A percentile compares a stretch with the other conserved stretches of the same genome.
phyloP scores from a whole-genome alignment of 2,888 invertebrate genomes.

The Himalopsyche japonica region DNA sequence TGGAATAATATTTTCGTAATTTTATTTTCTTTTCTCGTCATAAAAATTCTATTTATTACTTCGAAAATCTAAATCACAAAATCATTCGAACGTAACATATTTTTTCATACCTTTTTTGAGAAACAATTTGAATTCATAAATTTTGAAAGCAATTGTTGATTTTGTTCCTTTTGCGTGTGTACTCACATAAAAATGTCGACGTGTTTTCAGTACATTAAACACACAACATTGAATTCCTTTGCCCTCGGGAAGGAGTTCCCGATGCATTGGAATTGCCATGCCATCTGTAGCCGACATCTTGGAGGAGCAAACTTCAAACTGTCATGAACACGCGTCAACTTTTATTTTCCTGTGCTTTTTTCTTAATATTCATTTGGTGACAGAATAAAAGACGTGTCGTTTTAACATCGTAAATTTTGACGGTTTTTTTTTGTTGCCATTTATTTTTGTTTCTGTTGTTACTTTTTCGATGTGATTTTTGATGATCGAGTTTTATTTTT shows the following conservation, averaged over 20 bases:
- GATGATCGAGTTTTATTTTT: too few species aligned
- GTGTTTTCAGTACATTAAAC: slow-evolving; percentile 35
- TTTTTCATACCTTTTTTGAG: neutral
- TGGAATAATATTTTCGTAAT: too few species aligned
- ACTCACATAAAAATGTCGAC: slow-evolving; percentile 27
- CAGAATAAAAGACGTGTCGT: neutral
- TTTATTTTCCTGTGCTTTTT: neutral
- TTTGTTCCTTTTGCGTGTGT: slow-evolving; percentile 18
- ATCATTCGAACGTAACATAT: neutral
- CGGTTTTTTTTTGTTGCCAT: too few species aligned
- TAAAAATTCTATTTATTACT: too few species aligned
- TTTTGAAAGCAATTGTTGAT: slow-evolving; percentile 30
- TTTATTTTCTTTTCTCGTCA: too few species aligned
- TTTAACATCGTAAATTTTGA: too few species aligned
- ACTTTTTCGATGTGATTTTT: too few species aligned
- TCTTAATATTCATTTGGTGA: neutral
- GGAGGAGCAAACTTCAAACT: slow-evolving; percentile 2
- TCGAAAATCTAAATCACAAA: neutral
- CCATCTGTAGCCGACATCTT: neutral
- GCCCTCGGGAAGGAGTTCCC: neutral
- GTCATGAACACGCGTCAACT: neutral
- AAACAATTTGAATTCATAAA: slow-evolving; percentile 35
- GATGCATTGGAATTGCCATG: neutral
- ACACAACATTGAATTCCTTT: neutral
- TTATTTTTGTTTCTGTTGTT: too few species aligned